Percentiles rank a stretch among this genome's conserved stretches.
These are phyloP conservation scores for Narcine bancroftii DNA, from an alignment of 2,113 vertebrate genomes.

Conservation along the genomic window DNA sequence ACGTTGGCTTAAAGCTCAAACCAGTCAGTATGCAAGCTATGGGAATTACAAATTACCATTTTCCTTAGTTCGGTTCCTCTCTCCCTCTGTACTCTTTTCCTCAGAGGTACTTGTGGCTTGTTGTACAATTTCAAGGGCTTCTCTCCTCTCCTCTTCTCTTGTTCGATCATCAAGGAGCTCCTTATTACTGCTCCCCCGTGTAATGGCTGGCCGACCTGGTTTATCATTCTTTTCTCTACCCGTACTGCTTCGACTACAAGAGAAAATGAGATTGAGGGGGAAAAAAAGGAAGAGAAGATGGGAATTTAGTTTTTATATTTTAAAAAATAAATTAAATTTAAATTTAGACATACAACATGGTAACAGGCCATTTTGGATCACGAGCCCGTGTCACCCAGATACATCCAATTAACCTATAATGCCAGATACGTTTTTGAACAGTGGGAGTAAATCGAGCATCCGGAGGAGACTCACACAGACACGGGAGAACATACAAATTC, in stretches of 20 bases:
- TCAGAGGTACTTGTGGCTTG: slow-evolving; percentile 66
- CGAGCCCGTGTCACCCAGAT: too few relatives aligned
- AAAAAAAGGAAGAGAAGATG: background rate
- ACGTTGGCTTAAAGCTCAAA: background rate
- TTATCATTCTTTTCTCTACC: slow-evolving; percentile 84
- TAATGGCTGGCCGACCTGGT: slow-evolving; percentile 54
- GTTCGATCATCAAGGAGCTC: slow-evolving; percentile 70
- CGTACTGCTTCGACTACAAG: slow-evolving; percentile 56
- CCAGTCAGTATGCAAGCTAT: background rate
- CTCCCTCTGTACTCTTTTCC: slow-evolving; percentile 57
- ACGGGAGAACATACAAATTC: too few relatives aligned
- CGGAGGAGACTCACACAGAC: too few relatives aligned
- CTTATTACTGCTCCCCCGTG: slow-evolving; percentile 69
- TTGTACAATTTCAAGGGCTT: slow-evolving; percentile 66
- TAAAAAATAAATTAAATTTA: too few relatives aligned
- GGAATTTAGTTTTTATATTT: background rate
- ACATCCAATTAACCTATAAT: too few relatives aligned
- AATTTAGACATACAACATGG: too few relatives aligned
- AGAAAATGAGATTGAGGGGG: background rate
- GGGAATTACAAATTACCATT: slow-evolving; percentile 53
- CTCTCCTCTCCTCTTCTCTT: slow-evolving; percentile 67
- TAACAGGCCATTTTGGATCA: too few relatives aligned
- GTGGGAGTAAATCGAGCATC: too few relatives aligned
- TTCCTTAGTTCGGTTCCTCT: slow-evolving; percentile 62
- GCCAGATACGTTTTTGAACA: too few relatives aligned